Conservation (phyloP, 2,113 vertebrate genomes). For the Sterrhoptilus dennistouni region DNA sequence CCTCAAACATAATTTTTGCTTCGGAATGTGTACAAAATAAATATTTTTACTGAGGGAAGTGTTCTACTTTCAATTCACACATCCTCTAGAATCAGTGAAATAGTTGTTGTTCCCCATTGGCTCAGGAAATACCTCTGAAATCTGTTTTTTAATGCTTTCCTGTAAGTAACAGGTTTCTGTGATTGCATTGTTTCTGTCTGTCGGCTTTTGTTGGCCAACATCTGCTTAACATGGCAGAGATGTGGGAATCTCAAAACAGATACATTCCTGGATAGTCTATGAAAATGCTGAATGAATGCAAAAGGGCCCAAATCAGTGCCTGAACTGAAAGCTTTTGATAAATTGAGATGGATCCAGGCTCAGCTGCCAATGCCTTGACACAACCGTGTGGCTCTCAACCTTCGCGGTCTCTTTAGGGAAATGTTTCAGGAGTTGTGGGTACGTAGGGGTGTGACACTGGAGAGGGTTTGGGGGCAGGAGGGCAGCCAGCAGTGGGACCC, state of each 20-base stretch:
- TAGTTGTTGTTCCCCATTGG: neutral
- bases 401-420: fast-evolving
- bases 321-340: neutral
- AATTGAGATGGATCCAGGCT: neutral
- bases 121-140: neutral
- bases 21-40: neutral
- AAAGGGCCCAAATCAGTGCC: neutral
- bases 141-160: neutral
- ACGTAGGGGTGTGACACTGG: fast-evolving
- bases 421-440: neutral
- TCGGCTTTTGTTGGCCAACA: neutral
- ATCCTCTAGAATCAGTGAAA: neutral
- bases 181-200: neutral
- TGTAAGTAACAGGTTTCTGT: neutral
- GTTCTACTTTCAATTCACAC: neutral
- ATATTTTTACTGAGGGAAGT: neutral
- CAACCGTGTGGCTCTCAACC: neutral
- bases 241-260: neutral
- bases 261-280: neutral
- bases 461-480: neutral
- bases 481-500: fast-evolving
- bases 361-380: neutral
- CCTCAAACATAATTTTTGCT: neutral
- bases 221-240: neutral
- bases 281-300: neutral